phyloP scores from a whole-genome alignment of 2,797 vertebrate species.

The Acestrorhynchus altus region DNA sequence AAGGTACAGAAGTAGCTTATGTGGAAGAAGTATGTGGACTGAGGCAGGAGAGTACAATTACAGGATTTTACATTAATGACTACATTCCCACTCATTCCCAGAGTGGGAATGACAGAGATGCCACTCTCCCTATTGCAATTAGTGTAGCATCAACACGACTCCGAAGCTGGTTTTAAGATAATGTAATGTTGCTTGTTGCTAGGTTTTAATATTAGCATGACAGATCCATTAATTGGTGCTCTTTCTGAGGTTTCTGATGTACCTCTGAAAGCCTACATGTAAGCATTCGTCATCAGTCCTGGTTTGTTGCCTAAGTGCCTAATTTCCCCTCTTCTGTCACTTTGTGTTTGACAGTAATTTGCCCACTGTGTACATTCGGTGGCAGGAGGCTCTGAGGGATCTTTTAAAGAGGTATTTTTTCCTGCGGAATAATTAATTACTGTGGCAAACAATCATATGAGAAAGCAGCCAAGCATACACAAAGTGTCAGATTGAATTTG shows the following conservation, averaged over 20 bases:
- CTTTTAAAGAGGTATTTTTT: conserved; percentile 32
- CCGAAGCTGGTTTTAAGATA: no score
- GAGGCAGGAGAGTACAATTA: no score
- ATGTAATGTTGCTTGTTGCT: no score
- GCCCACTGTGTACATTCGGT: conserved; percentile 26
- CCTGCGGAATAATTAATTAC: conserved; percentile 53
- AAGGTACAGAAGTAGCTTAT: no score
- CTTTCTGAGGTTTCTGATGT: neutral
- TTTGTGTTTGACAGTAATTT: conserved; percentile 47
- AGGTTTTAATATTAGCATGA: no score
- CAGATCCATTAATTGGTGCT: neutral
- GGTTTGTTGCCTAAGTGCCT: conserved; percentile 31
- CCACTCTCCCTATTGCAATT: no score
- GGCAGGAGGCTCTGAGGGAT: conserved; percentile 32
- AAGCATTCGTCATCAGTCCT: conserved; percentile 13
- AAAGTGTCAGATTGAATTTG: conserved; percentile 52
- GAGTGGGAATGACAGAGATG: no score
- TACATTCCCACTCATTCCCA: no score
- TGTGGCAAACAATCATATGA: conserved; percentile 49
- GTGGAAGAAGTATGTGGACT: no score
- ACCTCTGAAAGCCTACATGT: neutral
- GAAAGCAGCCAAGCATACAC: conserved; percentile 41
- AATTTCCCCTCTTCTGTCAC: conserved; percentile 34
- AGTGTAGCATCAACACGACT: no score
- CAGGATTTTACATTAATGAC: no score